These are phyloP conservation scores for Drosophila recens DNA, from an alignment of 2,888 invertebrate species.

Conservation along the genomic window DNA sequence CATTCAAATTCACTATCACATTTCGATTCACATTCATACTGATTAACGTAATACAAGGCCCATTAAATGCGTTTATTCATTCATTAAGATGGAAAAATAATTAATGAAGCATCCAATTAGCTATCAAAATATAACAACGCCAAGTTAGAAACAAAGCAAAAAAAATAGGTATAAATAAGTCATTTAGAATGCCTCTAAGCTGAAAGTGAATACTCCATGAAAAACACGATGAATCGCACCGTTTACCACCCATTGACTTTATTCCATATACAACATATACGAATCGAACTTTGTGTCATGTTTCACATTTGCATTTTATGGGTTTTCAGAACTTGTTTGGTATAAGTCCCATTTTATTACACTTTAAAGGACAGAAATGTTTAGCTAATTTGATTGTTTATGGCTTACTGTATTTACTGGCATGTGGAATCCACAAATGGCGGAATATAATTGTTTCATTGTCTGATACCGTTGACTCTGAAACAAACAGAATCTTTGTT, in stretches of 20 bases:
- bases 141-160: not conserved
- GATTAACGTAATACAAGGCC: conserved; percentile 30
- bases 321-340: conserved; percentile 42
- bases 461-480: not conserved
- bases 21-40: conserved; percentile 13
- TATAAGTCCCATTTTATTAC: conserved; percentile 49
- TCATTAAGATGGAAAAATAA: conserved; percentile 20
- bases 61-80: conserved; percentile 46
- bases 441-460: conserved; percentile 30
- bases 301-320: conserved; percentile 48
- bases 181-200: conserved; percentile 8
- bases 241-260: not conserved
- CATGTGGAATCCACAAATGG: conserved; percentile 17
- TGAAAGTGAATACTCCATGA: conserved; percentile 27
- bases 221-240: not conserved
- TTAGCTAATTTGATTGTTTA: conserved; percentile 63
- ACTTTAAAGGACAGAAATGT: conserved; percentile 43
- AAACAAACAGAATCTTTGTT: conserved; percentile 35
- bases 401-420: conserved; percentile 29
- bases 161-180: conserved; percentile 17
- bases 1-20: conserved; percentile 14
- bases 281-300: conserved; percentile 38
- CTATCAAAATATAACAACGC: conserved; percentile 19
- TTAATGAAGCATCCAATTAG: conserved; percentile 25
- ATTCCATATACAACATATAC: conserved; percentile 7